Evolutionary conservation across 2,797 vertebrate genomes (phyloP), one percentile per base, ranked within the genome.

Genomic region (Megaceryle alcyon): DNA sequence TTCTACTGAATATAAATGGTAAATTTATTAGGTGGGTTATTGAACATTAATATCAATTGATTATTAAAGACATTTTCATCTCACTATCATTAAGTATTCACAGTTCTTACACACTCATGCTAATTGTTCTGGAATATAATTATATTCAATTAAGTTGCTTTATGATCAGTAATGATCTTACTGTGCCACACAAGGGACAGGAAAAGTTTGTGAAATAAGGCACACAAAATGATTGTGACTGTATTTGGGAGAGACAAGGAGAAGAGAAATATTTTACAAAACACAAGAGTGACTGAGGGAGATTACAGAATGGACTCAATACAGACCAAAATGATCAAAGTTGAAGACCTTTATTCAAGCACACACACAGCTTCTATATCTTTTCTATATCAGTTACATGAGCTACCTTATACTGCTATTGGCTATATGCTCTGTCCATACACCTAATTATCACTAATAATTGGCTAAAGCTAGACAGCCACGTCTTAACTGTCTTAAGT

Each of bases 41-140:
- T 81, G 79, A 95, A 76, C 8, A 48, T 51, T 69, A 72, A 65
- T 71, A 78, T 43, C 22, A 78, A 68, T 31, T 41, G 18, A 61
- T 94, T 81, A 49, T 78, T 82, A 84, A 72, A 82, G 17, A 86
- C 43, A 41, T 73, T 93, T 95, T 66, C 3, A 86, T 86, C 66
- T 90, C 28, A 56, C 9, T 66, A 7, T 63, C 4, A 72, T 76
- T 86, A 56, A 79, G 16, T 79, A 88, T 71, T 92, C 51, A 60
- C 66, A 76, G 22, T 44, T 90, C 48, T 86, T 84, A 33, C 20
- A 72, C 9, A 46, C 8, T 91, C 19, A 7, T 80, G 49, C 68
- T 88, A 93, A 70, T 88, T 87, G 31, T 48, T 80, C 31, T 85
- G 37, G 7, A 88, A 87, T 73, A 60, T 60, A 86, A 85, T 85